A percentile compares a stretch with the other conserved stretches of the same genome.
These are phyloP conservation scores for Drosophila cardini DNA, from an alignment of 1,140 invertebrate species.

Conservation along the genomic window DNA sequence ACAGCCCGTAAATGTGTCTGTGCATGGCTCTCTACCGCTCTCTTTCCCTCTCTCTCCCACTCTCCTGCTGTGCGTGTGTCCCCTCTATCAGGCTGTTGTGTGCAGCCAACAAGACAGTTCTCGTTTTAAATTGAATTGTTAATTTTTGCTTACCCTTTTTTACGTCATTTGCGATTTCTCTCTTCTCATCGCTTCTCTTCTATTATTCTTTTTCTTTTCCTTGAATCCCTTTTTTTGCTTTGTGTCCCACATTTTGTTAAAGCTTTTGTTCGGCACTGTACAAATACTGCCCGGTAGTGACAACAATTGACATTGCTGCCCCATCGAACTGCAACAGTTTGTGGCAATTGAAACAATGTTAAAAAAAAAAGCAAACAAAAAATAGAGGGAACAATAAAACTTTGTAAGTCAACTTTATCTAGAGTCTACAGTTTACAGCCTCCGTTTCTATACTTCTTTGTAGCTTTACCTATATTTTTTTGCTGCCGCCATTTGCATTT, in stretches of 20 bases:
- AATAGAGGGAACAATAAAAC: not conserved
- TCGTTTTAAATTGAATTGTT: conserved; percentile 82
- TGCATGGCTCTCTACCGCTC: not conserved
- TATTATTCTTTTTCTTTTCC: conserved; percentile 10
- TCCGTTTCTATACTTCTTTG: conserved; percentile 24
- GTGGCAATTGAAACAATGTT: conserved; percentile 46
- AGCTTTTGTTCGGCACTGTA: conserved; percentile 65
- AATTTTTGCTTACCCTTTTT: conserved; percentile 69
- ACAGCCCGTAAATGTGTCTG: conserved; percentile 34
- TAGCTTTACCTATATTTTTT: conserved; percentile 23
- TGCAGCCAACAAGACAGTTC: conserved; percentile 30
- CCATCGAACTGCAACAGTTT: conserved; percentile 47
- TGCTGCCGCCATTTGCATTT: conserved; percentile 60
- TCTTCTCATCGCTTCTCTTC: no score
- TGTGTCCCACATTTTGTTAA: conserved; percentile 54
- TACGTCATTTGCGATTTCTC: conserved; percentile 48
- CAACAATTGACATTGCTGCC: conserved; percentile 59
- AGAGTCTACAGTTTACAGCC: not conserved
- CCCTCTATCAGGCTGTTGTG: conserved; percentile 28
- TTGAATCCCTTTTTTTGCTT: conserved; percentile 52
- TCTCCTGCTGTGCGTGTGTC: conserved; percentile 2
- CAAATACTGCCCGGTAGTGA: conserved; percentile 72
- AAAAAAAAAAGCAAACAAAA: not conserved
- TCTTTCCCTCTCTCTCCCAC: conserved; percentile 1
- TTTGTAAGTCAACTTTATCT: conserved; percentile 17